Evolutionary conservation across 2,797 vertebrate genomes (phyloP).

Genomic region (Sebastes matsubarae): DNA sequence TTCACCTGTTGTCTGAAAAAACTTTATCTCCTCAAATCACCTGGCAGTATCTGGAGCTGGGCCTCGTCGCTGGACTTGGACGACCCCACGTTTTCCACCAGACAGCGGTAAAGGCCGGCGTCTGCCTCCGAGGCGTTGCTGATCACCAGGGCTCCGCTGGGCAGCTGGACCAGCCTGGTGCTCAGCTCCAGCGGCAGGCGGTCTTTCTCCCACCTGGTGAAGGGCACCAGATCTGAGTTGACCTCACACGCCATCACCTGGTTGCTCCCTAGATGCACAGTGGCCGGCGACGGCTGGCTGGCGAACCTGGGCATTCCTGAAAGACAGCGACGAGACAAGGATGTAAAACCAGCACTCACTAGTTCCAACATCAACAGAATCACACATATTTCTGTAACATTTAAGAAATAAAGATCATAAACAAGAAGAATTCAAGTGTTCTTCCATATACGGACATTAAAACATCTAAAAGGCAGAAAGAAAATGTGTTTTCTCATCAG

Average conservation of each 20-base stretch:
- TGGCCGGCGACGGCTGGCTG: conserved; percentile 86
- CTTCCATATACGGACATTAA: not conserved
- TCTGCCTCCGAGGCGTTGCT: conserved; percentile 88
- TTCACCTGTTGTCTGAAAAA: not conserved
- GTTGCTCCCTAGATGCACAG: conserved; percentile 81
- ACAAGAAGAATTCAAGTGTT: not conserved
- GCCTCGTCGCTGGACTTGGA: conserved; percentile 93
- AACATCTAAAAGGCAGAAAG: not conserved
- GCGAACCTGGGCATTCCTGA: conserved; percentile 90
- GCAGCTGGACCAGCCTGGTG: conserved; percentile 81
- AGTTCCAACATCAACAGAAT: not conserved
- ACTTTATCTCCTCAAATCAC: conserved; percentile 68
- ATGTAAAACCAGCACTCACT: not conserved
- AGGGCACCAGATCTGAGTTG: conserved; percentile 87
- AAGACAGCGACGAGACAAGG: not conserved
- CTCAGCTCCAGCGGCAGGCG: conserved; percentile 80
- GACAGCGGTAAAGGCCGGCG: conserved; percentile 89
- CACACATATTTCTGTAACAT: not conserved
- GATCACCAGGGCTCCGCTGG: conserved; percentile 88
- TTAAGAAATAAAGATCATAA: not conserved
- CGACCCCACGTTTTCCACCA: conserved; percentile 87
- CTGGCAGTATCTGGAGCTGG: conserved; percentile 87
- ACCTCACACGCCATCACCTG: conserved; percentile 90
- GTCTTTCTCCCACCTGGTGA: conserved; percentile 91
- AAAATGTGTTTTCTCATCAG: not conserved